Evolutionary conservation across 2,797 vertebrate genomes (phyloP).

Genomic region (Phalloptychus januarius): DNA sequence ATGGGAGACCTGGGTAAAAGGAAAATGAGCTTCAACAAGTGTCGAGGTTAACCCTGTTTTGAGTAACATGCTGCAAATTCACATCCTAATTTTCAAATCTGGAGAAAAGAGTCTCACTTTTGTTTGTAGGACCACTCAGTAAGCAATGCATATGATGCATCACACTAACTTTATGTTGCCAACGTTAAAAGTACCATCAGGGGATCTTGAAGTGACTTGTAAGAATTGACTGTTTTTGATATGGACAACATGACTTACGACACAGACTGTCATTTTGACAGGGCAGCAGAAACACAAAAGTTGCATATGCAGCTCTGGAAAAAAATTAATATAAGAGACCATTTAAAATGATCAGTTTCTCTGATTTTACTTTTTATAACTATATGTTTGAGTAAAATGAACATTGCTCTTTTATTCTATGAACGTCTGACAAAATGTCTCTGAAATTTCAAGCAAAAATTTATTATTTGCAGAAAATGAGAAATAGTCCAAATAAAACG

Average conservation of each 20-base stretch:
- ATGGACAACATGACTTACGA: neutral
- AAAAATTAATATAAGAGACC: no score
- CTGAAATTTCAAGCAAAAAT: no score
- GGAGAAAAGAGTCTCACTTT: neutral
- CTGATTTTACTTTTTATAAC: no score
- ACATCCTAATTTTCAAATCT: neutral
- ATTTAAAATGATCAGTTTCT: no score
- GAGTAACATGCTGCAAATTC: neutral
- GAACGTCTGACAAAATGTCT: no score
- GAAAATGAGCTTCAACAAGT: neutral
- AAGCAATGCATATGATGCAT: neutral
- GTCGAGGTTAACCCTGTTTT: neutral
- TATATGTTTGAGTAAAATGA: no score
- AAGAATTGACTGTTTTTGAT: neutral
- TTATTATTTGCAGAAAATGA: no score
- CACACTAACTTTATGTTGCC: neutral
- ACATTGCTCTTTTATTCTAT: no score
- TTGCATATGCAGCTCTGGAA: no score
- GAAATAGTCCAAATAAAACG: no score
- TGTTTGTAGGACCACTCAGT: neutral
- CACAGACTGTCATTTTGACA: neutral
- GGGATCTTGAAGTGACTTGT: neutral
- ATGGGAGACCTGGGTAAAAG: neutral
- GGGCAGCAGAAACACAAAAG: neutral
- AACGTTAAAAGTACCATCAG: neutral